These are phyloP conservation scores for Microhierax caerulescens DNA, from an alignment of 2,797 vertebrate species.

Conservation along the genomic window DNA sequence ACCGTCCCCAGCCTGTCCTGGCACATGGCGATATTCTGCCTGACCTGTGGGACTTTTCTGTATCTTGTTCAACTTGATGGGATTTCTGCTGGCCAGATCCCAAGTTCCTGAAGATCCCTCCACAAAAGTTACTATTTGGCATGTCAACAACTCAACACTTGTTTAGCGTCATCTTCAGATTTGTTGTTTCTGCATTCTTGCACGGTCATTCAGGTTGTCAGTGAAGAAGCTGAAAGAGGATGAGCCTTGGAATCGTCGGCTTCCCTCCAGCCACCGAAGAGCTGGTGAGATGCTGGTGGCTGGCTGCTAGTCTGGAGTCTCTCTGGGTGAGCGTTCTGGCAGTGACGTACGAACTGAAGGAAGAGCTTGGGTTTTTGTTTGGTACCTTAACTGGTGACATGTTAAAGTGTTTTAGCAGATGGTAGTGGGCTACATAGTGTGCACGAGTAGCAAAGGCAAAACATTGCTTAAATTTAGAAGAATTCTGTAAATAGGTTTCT, in stretches of 20 bases:
- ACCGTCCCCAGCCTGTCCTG: neutral
- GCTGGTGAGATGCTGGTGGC: neutral
- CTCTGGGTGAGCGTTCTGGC: neutral
- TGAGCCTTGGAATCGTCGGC: neutral
- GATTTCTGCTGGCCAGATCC: neutral
- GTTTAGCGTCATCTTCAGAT: neutral
- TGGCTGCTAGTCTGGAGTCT: neutral
- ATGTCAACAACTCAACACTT: neutral
- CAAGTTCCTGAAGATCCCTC: neutral
- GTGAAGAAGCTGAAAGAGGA: neutral
- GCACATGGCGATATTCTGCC: neutral
- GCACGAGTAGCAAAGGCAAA: neutral
- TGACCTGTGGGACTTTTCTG: neutral
- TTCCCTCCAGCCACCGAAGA: neutral
- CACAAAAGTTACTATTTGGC: neutral
- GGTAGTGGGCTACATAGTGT: neutral
- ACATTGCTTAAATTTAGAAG: neutral
- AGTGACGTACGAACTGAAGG: neutral
- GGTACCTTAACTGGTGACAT: neutral
- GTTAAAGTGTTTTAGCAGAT: neutral
- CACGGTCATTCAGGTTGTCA: neutral
- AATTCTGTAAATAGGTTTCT: neutral
- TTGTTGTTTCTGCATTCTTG: neutral
- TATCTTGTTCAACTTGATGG: neutral
- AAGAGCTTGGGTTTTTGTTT: neutral